Percentiles rank a stretch among this genome's conserved stretches.
phyloP scores from a whole-genome alignment of 2,797 vertebrate genomes.

The Darevskia nairensis region DNA sequence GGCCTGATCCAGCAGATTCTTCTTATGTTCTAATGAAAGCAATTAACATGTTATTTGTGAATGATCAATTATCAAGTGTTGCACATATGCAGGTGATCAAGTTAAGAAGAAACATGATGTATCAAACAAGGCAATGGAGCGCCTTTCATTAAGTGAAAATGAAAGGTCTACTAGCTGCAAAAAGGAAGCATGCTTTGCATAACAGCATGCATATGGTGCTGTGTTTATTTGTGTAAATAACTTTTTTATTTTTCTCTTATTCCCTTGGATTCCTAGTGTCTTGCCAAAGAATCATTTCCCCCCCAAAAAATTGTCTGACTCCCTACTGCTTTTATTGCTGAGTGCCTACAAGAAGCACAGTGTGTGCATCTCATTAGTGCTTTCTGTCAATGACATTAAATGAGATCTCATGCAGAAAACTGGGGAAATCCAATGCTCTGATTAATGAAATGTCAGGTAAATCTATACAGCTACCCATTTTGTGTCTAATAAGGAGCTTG shows the following conservation, averaged over 20 bases:
- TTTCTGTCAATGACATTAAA: conserved; percentile 60
- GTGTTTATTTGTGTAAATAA: conserved; percentile 50
- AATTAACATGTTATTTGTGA: background rate
- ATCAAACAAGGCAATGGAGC: conserved; percentile 22
- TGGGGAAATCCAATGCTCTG: conserved; percentile 44
- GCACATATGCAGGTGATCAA: background rate
- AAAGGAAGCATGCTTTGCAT: conserved; percentile 37
- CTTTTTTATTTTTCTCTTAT: conserved; percentile 40
- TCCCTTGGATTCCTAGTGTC: conserved; percentile 48
- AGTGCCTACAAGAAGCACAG: conserved; percentile 46
- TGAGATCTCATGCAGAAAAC: conserved; percentile 58
- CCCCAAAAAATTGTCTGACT: conserved; percentile 15
- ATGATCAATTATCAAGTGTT: background rate
- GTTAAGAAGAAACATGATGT: background rate
- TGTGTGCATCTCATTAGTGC: conserved; percentile 27
- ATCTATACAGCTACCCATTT: conserved; percentile 17
- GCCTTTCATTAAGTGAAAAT: conserved; percentile 33
- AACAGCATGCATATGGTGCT: conserved; percentile 34
- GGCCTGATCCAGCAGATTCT: too few relatives aligned
- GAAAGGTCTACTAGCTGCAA: conserved; percentile 12
- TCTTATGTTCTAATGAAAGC: too few relatives aligned
- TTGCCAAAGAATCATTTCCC: conserved; percentile 59
- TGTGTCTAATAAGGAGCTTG: background rate
- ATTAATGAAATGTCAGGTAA: conserved; percentile 52
- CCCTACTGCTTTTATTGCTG: conserved; percentile 64